Evolutionary conservation across 1,140 invertebrate species (phyloP), one percentile per base, ranked within the genome.

Genomic region (Archivesica marissinica): DNA sequence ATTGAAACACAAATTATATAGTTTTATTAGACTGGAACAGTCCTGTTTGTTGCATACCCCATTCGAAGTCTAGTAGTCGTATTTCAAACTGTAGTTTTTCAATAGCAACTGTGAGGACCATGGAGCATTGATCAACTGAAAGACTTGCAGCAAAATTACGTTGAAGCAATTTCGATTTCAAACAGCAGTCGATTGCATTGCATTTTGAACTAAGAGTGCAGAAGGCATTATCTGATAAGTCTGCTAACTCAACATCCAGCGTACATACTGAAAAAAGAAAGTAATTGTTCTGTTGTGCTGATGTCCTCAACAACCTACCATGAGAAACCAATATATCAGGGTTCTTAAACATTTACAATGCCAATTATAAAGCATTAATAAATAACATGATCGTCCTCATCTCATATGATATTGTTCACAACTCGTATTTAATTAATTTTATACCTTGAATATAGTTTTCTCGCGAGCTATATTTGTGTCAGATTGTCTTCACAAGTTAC

Each of bases 191-290:
- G 20, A 82, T 28, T 9, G 39, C 47, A 41, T 64, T 74, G 35
- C 79, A 82, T 2, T 17, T 33, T 25, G 33, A 20, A 11, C 25
- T 25, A 11, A 82, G n/a, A 17, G 9, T 44, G 38, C 79, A 82
- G 23, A 41, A 72, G 0, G 50, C 13, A 11, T 35, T 35, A 20
- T 23, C 68, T 35, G 39, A 23, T 23, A 83, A 7, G 13, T 61
- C 11, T 20, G 80, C 35, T 13, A 74, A 30, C 13, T 47, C 25
- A 61, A 83, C 28, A 50, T 74, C 13, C 9, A 56, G 33, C 15
- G 66, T 47, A 47, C 79, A 82, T 9, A 59, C 79, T 82, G 79
- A 59, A 72, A 82, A 59, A 15, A n/a, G 23, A 20, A 54, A 11
- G 23, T 54, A 23, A 54, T 3, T n/a, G 17, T 9, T 44, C 7